Evolutionary conservation across 2,888 invertebrate species (phyloP), one percentile per base, ranked within the genome.

Genomic region (Muscina levida): DNA sequence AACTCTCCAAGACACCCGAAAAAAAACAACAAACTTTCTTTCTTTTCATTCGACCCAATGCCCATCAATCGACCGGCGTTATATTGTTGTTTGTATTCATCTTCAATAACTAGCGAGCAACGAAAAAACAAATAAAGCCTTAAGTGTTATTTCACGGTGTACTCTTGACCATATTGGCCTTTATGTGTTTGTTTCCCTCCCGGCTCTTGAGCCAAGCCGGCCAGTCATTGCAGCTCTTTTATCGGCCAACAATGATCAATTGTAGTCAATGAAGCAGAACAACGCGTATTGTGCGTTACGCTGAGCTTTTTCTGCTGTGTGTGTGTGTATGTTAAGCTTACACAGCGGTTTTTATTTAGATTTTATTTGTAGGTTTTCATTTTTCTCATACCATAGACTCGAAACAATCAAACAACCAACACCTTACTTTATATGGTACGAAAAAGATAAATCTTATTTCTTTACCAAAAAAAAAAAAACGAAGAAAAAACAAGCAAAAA

Each of bases 261-360:
- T 80, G 77, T 59, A 46, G 76, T 66, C 76, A 57, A 70, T 76
- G 24, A 44, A 70, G 19, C 15, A 48, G 68, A 17, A 11, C 13
- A 81, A 81, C 77, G 80, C 80, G 73, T 81, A 71, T 68, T 74
- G 74, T 81, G 80, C 77, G 77, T 81, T 77, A 81, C 71, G 80
- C 73, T 77, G 15, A n/a, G 26, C 70, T 46, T 56, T 37, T 65
- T n/a, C 13, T 44, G 11, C 44, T 31, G 6, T 62, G 22, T 51
- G 15, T 42, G 37, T 13, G 51, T 66, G 15, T 22, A n/a, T 53
- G 10, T 31, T 19, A 10, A 46, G 26, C 67, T 57, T 3, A 19
- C 24, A 31, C 19, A 37, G 70, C 70, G 72, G 68, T 59, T 72
- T 75, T n/a, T 46, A 46, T 46, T 46, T 46, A n/a, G 15, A 46